These are phyloP conservation scores for Parus major DNA, from an alignment of 2,113 vertebrate species.

Conservation along the genomic window DNA sequence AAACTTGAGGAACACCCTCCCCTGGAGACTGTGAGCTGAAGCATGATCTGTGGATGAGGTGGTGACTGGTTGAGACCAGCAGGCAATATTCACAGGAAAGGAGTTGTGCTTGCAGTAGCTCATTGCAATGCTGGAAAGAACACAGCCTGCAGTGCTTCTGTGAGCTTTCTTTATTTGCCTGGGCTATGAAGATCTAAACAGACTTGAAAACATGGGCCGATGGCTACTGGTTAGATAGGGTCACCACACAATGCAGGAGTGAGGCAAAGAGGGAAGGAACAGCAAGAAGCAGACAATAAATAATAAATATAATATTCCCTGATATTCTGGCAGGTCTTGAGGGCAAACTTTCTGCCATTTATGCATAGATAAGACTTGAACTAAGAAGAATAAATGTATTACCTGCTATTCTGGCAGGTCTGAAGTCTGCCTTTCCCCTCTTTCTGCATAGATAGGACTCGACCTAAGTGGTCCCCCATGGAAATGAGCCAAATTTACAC, in stretches of 20 bases:
- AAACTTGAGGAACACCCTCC: neutral
- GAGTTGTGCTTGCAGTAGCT: neutral
- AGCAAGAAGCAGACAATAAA: conserved; percentile 36
- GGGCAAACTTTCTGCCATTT: neutral
- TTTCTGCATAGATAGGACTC: neutral
- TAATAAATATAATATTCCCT: conserved; percentile 6
- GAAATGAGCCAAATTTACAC: neutral
- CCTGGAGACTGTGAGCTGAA: neutral
- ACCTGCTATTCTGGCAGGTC: neutral
- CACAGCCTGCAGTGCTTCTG: neutral
- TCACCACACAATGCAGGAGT: neutral
- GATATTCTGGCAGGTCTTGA: neutral
- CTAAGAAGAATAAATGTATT: conserved; percentile 9
- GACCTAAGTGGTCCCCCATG: neutral
- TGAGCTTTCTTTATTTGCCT: conserved; percentile 63
- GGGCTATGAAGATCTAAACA: conserved; percentile 50
- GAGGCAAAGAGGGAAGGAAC: conserved; percentile 29
- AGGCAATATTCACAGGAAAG: neutral
- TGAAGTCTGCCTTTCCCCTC: neutral
- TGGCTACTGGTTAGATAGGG: neutral
- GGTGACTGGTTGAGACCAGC: neutral
- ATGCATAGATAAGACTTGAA: conserved; percentile 20
- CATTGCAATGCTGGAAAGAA: conserved; percentile 3
- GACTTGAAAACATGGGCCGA: conserved; percentile 1
- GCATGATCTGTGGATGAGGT: neutral